Percentiles rank a stretch among this genome's conserved stretches.
phyloP scores from a whole-genome alignment of 1,140 invertebrate genomes.

The Rhagoletis zephyria region DNA sequence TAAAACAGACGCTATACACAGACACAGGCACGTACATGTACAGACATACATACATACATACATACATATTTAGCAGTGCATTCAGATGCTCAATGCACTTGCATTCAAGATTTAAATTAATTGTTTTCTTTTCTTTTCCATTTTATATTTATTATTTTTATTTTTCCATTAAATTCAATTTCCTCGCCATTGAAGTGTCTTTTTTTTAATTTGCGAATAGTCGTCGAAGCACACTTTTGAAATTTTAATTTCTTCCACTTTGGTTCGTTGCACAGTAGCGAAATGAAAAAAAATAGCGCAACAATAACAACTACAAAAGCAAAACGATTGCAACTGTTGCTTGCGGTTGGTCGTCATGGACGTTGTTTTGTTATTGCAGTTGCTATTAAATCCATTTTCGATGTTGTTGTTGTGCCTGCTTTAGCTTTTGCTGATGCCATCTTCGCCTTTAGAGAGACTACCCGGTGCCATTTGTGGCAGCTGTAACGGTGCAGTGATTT shows the following conservation, averaged over 20 bases:
- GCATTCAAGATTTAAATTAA: not conserved
- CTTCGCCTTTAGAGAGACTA: constrained; percentile 38
- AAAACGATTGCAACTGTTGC: constrained; percentile 28
- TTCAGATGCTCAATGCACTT: not conserved
- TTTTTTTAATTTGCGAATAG: constrained; percentile 36
- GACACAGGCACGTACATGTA: not conserved
- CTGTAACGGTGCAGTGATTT: constrained; percentile 49
- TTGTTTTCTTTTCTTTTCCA: not conserved
- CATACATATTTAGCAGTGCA: not conserved
- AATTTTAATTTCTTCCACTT: constrained; percentile 40
- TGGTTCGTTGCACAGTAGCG: not conserved
- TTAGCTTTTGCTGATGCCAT: not conserved
- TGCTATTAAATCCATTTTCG: not conserved
- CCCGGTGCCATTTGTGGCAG: constrained; percentile 45
- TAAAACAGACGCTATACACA: not conserved
- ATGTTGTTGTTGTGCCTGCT: not conserved
- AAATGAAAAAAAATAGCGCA: not conserved
- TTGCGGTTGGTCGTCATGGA: no score
- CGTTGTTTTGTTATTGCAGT: constrained; percentile 16
- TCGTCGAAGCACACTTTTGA: constrained; percentile 18
- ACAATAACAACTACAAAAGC: not conserved
- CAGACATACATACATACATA: not conserved
- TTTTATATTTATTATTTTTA: not conserved
- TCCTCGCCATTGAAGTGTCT: constrained; percentile 41
- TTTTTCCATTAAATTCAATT: constrained; percentile 48